A percentile compares a stretch with the other conserved stretches of the same genome.
Evolutionary conservation across 2,797 vertebrate species (phyloP).

Genomic region (Acomys russatus): DNA sequence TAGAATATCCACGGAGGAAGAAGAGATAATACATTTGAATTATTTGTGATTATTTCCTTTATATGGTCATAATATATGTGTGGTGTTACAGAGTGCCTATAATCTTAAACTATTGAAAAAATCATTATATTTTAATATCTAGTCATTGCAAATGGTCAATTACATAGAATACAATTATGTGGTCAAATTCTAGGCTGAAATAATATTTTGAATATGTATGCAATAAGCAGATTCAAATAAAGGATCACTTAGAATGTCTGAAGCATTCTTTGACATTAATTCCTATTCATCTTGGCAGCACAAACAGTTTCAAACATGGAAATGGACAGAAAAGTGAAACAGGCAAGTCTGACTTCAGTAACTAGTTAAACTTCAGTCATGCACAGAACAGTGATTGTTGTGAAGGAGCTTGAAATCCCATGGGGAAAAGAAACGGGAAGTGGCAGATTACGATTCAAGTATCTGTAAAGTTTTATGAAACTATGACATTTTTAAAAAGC

Average conservation of each 20-base stretch:
- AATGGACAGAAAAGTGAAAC: conserved; percentile 71
- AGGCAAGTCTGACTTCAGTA: conserved; percentile 67
- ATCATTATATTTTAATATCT: neutral
- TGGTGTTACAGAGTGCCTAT: neutral
- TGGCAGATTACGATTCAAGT: conserved; percentile 79
- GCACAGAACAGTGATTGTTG: conserved; percentile 75
- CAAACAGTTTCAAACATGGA: conserved; percentile 80
- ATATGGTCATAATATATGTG: neutral
- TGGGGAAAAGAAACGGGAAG: conserved; percentile 77
- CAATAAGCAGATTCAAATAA: conserved; percentile 31
- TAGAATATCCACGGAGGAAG: neutral
- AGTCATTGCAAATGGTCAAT: neutral
- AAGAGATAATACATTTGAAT: conserved; percentile 53
- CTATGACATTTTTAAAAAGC: conserved; percentile 66
- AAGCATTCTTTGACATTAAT: conserved; percentile 73
- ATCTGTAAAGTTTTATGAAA: conserved; percentile 75
- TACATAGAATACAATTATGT: neutral
- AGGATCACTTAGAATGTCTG: neutral
- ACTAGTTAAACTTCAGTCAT: conserved; percentile 78
- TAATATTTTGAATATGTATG: conserved; percentile 55
- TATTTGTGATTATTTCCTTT: conserved; percentile 49
- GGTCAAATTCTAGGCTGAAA: conserved; percentile 62
- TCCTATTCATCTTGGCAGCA: conserved; percentile 55
- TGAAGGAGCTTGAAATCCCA: conserved; percentile 81
- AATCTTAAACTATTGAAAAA: conserved; percentile 62